A percentile compares a stretch with the other conserved stretches of the same genome.
Evolutionary conservation across 2,888 invertebrate genomes (phyloP).

Genomic region (Helicoverpa assulta): DNA sequence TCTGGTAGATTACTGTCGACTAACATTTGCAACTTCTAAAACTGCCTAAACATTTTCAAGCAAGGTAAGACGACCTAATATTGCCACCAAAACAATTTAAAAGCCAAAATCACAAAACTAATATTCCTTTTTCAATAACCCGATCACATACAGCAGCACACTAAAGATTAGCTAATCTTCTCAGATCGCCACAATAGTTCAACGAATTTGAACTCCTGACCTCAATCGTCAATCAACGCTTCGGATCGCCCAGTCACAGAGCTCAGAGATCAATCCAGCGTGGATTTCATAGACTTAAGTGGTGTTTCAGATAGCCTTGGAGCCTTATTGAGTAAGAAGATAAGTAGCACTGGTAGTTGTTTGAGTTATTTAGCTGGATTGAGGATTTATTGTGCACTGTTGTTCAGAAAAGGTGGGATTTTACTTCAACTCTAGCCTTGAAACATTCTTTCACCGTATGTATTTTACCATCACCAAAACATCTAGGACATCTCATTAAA

Average conservation of each 20-base stretch:
- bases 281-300: conserved; percentile 20
- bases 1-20: no score
- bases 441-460: no score
- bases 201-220: conserved; percentile 48
- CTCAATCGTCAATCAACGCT: conserved; percentile 48
- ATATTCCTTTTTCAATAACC: neutral
- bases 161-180: neutral
- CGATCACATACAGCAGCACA: neutral
- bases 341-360: neutral
- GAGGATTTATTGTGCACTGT: no score
- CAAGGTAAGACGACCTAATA: no score
- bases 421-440: no score
- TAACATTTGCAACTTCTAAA: no score
- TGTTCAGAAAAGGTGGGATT: no score
- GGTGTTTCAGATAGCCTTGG: conserved; percentile 1
- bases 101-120: neutral
- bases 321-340: neutral
- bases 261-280: conserved; percentile 28
- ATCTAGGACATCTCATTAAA: no score
- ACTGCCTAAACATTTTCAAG: no score
- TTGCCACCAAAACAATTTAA: neutral
- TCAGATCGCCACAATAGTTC: conserved; percentile 15
- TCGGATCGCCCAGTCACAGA: conserved; percentile 13
- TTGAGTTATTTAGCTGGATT: neutral
- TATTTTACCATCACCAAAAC: no score